Base-by-base conservation (phyloP, 2,888 invertebrate species). In the Yponomeuta plumbellus region DNA sequence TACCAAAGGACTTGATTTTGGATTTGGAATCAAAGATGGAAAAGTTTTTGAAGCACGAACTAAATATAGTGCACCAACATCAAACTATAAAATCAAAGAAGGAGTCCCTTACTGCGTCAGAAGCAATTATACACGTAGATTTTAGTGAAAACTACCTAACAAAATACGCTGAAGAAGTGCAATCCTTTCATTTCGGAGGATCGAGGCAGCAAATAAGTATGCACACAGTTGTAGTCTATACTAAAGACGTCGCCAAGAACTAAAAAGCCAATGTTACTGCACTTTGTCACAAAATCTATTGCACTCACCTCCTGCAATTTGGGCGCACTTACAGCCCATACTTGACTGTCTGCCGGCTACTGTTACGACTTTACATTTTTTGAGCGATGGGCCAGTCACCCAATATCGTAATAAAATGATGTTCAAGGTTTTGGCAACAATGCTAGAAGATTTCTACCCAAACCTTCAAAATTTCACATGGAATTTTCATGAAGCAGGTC, bases 251-350 rank as follows among this genome's bases (percentile, higher is more conserved):
- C 10, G 17, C n/a, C 72, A 71, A 22, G 3, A 13, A 21, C 59
- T 71, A n/a, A 61, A 13, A 0, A 70, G 72, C 13, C 69, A 64
- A 40, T 69, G 68, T 17, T 40, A 68, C 17, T 73, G 71, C 44
- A 69, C 70, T 11, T 56, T 71, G 13, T 70, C 69, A 65, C 44
- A 68, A 21, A 69, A 67, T 62, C 22, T 70, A 34, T 61, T 68
- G 8, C 72, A 73, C 67, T 69, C 70, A 26, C 69, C 70, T 64
- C 22, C 68, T 58, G 67, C 71, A 17, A 67, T 71, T 62, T 72
- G 70, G 68, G 67, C 66, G 20, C 69, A 68, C 59, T 17, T 69
- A 11, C 13, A 21, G 1, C 63, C 63, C 6, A 63, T 63, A n/a
- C 21, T 63, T 13, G 26, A 26, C 26, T 5, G 26, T 26, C 26